A percentile compares a stretch with the other conserved stretches of the same genome.
Conservation (phyloP, 2,888 invertebrate species). For the Keiferia lycopersicella region DNA sequence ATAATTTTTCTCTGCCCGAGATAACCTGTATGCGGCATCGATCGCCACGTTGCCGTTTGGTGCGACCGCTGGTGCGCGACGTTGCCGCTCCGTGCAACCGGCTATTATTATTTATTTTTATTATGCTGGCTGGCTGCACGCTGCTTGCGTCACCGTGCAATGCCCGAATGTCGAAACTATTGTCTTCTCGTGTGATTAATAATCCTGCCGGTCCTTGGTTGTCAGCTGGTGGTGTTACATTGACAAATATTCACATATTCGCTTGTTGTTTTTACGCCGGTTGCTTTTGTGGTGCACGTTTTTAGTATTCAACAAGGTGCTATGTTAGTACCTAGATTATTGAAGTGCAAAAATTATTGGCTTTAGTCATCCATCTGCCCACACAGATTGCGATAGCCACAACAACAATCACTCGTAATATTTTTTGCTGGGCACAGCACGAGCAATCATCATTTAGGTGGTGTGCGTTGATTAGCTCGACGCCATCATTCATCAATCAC, state of each 20-base stretch:
- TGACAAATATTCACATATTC: constrained; percentile 17
- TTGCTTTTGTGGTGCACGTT: background rate
- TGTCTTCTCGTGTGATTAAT: constrained; percentile 26
- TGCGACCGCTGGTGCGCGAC: constrained; percentile 18
- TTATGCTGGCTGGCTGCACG: constrained; percentile 27
- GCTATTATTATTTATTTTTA: constrained; percentile 33
- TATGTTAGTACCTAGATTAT: too few species aligned
- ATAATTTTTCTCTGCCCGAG: constrained; percentile 19
- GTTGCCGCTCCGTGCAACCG: constrained; percentile 26
- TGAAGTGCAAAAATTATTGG: too few species aligned
- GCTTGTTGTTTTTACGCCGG: background rate
- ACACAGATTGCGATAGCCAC: constrained; percentile 1
- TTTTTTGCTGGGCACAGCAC: constrained; percentile 1
- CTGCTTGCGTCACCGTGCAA: constrained; percentile 29
- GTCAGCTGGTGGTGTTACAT: constrained; percentile 14
- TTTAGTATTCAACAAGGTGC: background rate
- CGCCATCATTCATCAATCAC: constrained; percentile 21
- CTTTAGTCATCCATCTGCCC: background rate
- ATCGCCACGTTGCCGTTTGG: constrained; percentile 22
- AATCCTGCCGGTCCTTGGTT: constrained; percentile 16
- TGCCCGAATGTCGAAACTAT: constrained; percentile 29
- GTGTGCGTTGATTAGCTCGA: constrained; percentile 21
- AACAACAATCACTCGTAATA: constrained; percentile 1
- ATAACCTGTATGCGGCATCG: constrained; percentile 27
- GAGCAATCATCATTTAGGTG: constrained; percentile 24